Conservation (phyloP, 2,888 invertebrate genomes). For the Drosophila koepferae region DNA sequence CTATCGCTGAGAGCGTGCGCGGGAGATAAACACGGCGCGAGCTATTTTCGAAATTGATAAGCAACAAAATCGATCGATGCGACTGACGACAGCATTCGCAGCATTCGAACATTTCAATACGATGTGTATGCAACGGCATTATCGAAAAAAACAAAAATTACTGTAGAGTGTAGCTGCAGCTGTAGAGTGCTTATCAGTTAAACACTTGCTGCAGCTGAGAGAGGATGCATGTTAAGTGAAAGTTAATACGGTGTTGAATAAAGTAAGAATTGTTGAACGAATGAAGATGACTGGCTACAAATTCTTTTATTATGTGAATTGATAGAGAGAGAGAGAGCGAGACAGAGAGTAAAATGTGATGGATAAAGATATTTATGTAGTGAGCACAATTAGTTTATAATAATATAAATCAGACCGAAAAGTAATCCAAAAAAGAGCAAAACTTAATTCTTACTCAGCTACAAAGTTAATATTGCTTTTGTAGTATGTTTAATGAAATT, state of each 20-base stretch:
- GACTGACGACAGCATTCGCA: constrained; percentile 23
- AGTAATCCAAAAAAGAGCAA: no score
- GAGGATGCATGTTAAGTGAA: neutral
- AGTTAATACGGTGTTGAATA: neutral
- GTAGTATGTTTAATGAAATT: no score
- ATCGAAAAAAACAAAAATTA: constrained; percentile 2
- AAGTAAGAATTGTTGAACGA: neutral
- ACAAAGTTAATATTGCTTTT: no score
- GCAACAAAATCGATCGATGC: constrained; percentile 48
- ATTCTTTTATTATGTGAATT: neutral
- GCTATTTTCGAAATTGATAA: constrained; percentile 69
- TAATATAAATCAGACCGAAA: no score
- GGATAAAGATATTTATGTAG: no score
- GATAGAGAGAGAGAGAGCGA: no score
- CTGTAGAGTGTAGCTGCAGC: constrained; percentile 8
- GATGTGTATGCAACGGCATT: constrained; percentile 9
- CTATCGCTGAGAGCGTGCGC: constrained; percentile 43
- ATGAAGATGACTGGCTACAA: neutral
- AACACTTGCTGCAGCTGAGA: neutral
- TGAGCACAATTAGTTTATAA: no score
- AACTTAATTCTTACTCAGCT: no score
- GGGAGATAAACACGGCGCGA: constrained; percentile 52
- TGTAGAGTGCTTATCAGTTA: constrained; percentile 34
- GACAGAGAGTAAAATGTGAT: neutral
- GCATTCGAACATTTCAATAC: constrained; percentile 33